Conservation (phyloP, 2,113 vertebrate genomes). For the Panthera tigris region DNA sequence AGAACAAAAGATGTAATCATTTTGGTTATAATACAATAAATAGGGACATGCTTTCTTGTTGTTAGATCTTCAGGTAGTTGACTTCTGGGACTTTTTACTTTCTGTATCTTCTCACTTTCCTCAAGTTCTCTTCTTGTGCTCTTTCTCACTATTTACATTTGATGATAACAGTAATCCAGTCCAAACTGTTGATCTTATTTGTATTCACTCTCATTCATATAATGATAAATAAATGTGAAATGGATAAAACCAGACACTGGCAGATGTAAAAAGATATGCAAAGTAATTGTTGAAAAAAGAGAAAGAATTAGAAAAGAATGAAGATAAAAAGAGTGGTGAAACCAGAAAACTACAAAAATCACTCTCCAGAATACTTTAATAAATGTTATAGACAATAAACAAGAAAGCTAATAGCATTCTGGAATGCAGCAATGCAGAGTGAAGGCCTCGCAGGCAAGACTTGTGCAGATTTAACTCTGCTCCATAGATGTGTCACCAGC, state of each 20-base stretch:
- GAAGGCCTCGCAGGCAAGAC: neutral
- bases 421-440: neutral
- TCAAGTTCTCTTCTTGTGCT: neutral
- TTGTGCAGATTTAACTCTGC: accelerated
- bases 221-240: neutral
- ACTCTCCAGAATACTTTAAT: neutral
- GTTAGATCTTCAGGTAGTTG: neutral
- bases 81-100: neutral
- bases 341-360: neutral
- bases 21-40: neutral
- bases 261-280: neutral
- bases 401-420: neutral
- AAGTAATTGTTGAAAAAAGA: neutral
- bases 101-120: neutral
- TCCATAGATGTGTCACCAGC: neutral
- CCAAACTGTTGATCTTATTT: neutral
- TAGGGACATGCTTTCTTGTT: neutral
- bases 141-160: neutral
- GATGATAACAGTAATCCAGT: neutral
- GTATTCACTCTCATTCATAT: neutral
- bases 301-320: neutral
- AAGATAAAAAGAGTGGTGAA: neutral
- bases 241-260: neutral
- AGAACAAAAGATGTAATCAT: neutral
- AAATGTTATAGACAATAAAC: neutral